Base-by-base conservation (phyloP, 2,888 invertebrate genomes). In the Villa cingulata region DNA sequence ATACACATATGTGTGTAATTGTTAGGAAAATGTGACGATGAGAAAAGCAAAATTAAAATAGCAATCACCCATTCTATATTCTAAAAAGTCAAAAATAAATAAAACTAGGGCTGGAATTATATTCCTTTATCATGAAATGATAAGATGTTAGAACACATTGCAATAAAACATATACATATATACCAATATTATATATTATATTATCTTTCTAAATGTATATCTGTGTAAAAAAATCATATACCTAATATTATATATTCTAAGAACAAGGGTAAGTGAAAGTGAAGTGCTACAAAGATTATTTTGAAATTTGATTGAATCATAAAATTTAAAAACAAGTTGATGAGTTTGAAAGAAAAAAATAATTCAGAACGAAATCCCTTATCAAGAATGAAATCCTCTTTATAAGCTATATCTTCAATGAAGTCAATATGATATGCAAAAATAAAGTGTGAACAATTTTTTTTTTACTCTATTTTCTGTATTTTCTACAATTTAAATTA, bases 271-370 rank as follows among this genome's bases (percentile, higher is more conserved):
- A 36, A 15, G 36, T 17, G 20, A 32, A 23, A 23, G 7, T 23
- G 7, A 23, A 47, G 17, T n/a, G 36, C 38, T 19, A 43, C 1
- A 43, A 41, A 47, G 49, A 51, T 51, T 51, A 51, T 51, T 51
- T 51, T 42, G 42, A 49, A 51, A 51, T 51, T 51, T 51, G 51
- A 51, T 51, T 51, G 49, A 51, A 51, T 51, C 51, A 47, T 51
- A 32, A 32, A 32, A 32, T 32, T 2, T 4, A 51, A 51, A 51
- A 51, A 42, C 19, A 41, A 32, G 4, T 32, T 1, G 12, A 32
- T 32, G 29, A 5, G 23, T 23, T 4, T 9, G 29, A 12, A 32
- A 32, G 29, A 12, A 32, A 32, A 32, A 12, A 6, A 23, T 23
- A 7, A 23, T n/a, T n/a, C n/a, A n/a, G n/a, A 14, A 32, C 12